phyloP scores from a whole-genome alignment of 2,113 vertebrate genomes.

The Gorilla gorilla region DNA sequence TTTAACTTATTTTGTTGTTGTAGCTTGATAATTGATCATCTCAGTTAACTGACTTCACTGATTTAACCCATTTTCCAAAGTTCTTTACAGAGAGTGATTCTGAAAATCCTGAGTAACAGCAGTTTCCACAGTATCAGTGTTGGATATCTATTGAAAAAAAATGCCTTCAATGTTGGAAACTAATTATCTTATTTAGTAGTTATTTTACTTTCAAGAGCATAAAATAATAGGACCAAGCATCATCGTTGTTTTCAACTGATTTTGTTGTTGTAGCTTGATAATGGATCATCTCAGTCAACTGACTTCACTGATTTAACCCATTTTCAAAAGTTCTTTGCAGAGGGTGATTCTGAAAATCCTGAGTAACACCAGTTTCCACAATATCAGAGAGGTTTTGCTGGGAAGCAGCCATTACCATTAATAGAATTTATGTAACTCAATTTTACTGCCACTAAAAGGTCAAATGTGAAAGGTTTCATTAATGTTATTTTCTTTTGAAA shows the following conservation, averaged over 20 bases:
- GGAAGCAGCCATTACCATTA: not conserved
- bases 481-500: slow-evolving; percentile 39
- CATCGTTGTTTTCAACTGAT: not conserved
- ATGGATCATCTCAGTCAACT: not conserved
- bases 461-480: slow-evolving; percentile 44
- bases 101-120: not conserved
- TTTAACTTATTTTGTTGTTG: not conserved
- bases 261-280: not conserved
- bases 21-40: not conserved
- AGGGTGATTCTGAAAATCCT: not conserved
- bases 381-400: not conserved
- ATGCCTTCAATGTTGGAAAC: not conserved
- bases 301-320: not conserved
- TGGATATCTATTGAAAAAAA: not conserved
- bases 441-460: slow-evolving; percentile 36
- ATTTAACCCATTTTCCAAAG: not conserved
- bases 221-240: not conserved
- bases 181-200: not conserved
- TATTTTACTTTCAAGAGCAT: not conserved
- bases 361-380: not conserved
- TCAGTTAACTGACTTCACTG: not conserved
- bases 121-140: not conserved
- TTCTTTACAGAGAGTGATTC: slow-evolving; percentile 23
- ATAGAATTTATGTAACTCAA: slow-evolving; percentile 39
- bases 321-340: slow-evolving; percentile 33